Evolutionary conservation across 1,140 invertebrate species (phyloP), one percentile per base, ranked within the genome.

Genomic region (Latrodectus geometricus): DNA sequence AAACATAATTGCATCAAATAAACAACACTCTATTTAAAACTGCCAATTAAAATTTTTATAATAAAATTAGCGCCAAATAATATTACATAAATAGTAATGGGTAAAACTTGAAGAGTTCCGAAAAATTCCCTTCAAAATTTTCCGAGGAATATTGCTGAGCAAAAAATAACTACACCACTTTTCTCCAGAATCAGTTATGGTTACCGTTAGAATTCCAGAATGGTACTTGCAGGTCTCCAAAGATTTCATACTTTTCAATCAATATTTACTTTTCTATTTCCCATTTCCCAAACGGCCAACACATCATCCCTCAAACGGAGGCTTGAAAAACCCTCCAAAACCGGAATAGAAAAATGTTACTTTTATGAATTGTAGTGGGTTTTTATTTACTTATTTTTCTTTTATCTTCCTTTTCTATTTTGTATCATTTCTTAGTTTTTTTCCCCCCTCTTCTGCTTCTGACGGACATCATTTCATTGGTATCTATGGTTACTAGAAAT

Each of bases 191-290:
- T 35, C 35, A 74, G 70, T 74, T 83, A 54, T 52, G 49, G 23
- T 23, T 83, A 70, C 81, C 70, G 48, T 56, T 83, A 72, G 80
- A 83, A 83, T 83, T 83, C 74, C 81, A 83, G 52, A 72, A 74
- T 83, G 81, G 21, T 83, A 68, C 81, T 74, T 66, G 14, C 52
- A 72, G 81, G 74, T 72, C 54, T 72, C 48, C 5, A 75, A 83
- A 72, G 74, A 74, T 83, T 83, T 72, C 48, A 49, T 35, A 20
- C 65, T 83, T 83, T 83, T 83, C 81, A 83, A 83, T 83, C 81
- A 83, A 83, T 83, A 83, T 83, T 83, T 83, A 83, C 81, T 83
- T 83, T 83, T 83, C 81, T 83, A 83, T 83, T 83, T 83, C 65
- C 81, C 81, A 83, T 83, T 75, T 74, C 81, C 81, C 81, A 83